Evolutionary conservation across 2,113 vertebrate genomes (phyloP).

Genomic region (Eretmodus cyanostictus): DNA sequence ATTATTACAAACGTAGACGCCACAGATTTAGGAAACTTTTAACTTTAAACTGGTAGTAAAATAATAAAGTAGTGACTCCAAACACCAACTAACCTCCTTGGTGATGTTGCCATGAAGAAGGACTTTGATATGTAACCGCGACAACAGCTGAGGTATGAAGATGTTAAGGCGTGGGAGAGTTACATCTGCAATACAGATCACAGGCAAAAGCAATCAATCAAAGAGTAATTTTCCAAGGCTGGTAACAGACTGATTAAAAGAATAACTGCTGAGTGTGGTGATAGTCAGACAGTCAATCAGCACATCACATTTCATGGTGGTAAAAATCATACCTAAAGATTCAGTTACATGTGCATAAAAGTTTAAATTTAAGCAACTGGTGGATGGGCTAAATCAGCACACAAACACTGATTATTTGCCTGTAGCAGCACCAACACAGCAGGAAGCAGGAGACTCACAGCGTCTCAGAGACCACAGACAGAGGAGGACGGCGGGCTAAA

Average conservation of each 20-base stretch:
- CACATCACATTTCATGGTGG: not conserved
- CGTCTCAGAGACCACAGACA: not conserved
- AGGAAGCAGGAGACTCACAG: not conserved
- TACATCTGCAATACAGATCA: constrained; percentile 85
- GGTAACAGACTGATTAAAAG: not conserved
- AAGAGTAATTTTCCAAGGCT: not conserved
- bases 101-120: constrained; percentile 98
- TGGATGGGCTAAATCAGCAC: not conserved
- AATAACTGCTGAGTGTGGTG: fast-evolving
- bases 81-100: constrained; percentile 82
- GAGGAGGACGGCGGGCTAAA: not conserved
- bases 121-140: constrained; percentile 85
- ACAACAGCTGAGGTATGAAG: constrained; percentile 97
- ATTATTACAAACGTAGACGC: not conserved
- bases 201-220: constrained; percentile 46
- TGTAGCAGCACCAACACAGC: not conserved
- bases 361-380: constrained; percentile 68
- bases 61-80: not conserved
- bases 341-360: not conserved
- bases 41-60: not conserved
- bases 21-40: not conserved
- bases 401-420: not conserved
- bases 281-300: not conserved
- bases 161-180: constrained; percentile 74
- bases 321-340: not conserved